Evolutionary conservation across 2,113 vertebrate species (phyloP).

Genomic region (Tiliqua scincoides): DNA sequence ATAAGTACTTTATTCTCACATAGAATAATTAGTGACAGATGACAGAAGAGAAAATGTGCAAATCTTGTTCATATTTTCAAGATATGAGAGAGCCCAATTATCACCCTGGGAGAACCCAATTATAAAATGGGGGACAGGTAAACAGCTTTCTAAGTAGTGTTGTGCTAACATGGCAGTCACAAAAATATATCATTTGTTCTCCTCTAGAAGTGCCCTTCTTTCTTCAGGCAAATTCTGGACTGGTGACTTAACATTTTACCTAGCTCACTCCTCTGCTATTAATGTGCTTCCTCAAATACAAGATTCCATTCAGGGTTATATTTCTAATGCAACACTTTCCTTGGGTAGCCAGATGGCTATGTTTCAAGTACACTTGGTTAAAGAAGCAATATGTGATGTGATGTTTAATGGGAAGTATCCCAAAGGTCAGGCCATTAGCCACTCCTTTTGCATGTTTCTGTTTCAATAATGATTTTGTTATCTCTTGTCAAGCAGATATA

Average conservation of each 20-base stretch:
- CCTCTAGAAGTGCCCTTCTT: background rate
- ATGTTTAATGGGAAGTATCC: background rate
- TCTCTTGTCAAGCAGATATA: background rate
- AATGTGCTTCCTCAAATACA: no score
- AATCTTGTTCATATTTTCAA: no score
- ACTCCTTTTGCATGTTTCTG: background rate
- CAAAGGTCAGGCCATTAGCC: background rate
- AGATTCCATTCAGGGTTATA: background rate
- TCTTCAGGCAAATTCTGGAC: background rate
- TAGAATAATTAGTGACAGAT: no score
- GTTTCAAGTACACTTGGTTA: background rate
- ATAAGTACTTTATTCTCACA: no score
- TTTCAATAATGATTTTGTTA: slow-evolving; percentile 3
- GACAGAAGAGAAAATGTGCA: no score
- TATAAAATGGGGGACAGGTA: no score
- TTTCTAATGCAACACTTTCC: background rate
- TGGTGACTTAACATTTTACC: background rate
- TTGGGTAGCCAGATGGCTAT: background rate
- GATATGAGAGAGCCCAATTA: no score
- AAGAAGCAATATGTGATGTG: background rate
- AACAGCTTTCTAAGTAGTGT: no score
- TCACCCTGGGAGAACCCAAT: no score
- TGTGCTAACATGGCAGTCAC: background rate
- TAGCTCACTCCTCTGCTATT: background rate
- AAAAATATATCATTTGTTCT: no score